phyloP scores from a whole-genome alignment of 2,113 vertebrate species.

The Myrmophylax atrothorax region DNA sequence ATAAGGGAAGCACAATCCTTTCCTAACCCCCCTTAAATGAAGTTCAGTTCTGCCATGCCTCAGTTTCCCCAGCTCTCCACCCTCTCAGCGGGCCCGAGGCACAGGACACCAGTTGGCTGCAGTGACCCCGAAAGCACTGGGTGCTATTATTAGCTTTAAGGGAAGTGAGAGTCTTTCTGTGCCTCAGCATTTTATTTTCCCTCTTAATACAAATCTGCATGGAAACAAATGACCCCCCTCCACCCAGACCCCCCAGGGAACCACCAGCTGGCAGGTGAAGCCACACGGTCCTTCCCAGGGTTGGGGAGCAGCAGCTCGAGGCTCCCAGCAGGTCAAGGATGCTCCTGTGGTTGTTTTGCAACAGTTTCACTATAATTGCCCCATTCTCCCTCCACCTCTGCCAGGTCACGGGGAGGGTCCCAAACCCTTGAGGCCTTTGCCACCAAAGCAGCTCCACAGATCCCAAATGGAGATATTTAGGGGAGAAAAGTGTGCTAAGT shows the following conservation, averaged over 20 bases:
- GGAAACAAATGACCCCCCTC: neutral
- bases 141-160: conserved; percentile 29
- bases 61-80: neutral
- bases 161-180: conserved; percentile 41
- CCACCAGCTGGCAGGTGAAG: neutral
- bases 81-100: neutral
- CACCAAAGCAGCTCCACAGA: accelerated
- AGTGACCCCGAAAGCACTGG: neutral
- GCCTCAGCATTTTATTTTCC: conserved; percentile 17
- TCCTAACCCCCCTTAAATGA: neutral
- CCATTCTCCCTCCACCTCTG: accelerated
- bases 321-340: neutral
- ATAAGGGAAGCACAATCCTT: neutral
- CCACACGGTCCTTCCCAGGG: accelerated
- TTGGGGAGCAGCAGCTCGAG: neutral
- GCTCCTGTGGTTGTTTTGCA: neutral
- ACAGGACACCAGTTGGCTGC: neutral
- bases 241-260: neutral
- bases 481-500: neutral
- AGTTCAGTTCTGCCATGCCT: neutral
- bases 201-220: neutral
- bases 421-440: accelerated
- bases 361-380: neutral
- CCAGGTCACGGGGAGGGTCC: accelerated
- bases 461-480: neutral